phyloP scores from a whole-genome alignment of 2,888 invertebrate genomes.

The Sminthurides aquaticus region DNA sequence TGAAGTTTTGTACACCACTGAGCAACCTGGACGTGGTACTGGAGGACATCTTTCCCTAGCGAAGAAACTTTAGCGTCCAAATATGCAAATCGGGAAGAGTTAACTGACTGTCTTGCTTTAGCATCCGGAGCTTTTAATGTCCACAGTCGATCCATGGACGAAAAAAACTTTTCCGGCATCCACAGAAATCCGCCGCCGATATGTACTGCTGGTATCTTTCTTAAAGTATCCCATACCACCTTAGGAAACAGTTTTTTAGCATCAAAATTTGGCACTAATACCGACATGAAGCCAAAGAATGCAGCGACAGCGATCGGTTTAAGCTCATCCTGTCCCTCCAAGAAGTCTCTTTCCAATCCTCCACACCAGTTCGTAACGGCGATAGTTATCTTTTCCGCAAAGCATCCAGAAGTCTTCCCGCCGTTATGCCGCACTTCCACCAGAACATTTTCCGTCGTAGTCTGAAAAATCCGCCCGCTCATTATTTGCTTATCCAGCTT shows the following conservation, averaged over 20 bases:
- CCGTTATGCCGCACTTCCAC: constrained; percentile 13
- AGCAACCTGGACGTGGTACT: constrained; percentile 51
- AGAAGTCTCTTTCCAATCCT: constrained; percentile 31
- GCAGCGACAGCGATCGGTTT: constrained; percentile 32
- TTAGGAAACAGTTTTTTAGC: constrained; percentile 32
- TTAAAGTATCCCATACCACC: constrained; percentile 32
- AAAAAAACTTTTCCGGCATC: constrained; percentile 77
- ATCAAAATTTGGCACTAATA: constrained; percentile 31
- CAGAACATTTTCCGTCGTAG: constrained; percentile 26
- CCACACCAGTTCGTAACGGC: constrained; percentile 8
- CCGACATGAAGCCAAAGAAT: constrained; percentile 29
- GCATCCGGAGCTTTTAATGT: constrained; percentile 52
- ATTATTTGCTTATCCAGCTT: constrained; percentile 62
- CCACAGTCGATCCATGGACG: constrained; percentile 52
- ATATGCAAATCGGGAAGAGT: constrained; percentile 46
- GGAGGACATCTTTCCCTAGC: constrained; percentile 58
- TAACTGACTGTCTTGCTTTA: constrained; percentile 49
- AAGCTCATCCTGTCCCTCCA: constrained; percentile 27
- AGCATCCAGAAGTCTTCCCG: constrained; percentile 15
- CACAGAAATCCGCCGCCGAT: constrained; percentile 73
- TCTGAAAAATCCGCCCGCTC: constrained; percentile 62
- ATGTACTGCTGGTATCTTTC: constrained; percentile 66
- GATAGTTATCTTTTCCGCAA: constrained; percentile 15
- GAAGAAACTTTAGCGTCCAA: constrained; percentile 51
- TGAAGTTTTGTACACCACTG: constrained; percentile 60